Evolutionary conservation across 2,888 invertebrate species (phyloP).

Genomic region (Chelonus formosanus): DNA sequence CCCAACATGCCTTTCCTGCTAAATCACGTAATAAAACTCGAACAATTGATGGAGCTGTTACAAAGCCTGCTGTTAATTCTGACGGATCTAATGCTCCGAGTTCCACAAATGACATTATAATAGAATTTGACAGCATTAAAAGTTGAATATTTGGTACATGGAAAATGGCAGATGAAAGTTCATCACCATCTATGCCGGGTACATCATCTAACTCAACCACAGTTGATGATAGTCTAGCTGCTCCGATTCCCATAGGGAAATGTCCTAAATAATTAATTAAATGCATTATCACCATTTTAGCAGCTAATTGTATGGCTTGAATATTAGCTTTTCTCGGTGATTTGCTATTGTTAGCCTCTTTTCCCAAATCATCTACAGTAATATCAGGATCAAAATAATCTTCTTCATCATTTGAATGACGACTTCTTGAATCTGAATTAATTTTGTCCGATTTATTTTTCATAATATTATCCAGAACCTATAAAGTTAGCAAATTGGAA

Average conservation of each 20-base stretch:
- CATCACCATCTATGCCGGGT: conserved; percentile 75
- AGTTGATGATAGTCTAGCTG: conserved; percentile 86
- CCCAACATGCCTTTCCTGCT: conserved; percentile 96
- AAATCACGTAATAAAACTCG: conserved; percentile 88
- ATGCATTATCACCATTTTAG: conserved; percentile 79
- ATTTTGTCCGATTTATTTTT: conserved; percentile 54
- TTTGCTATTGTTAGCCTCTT: conserved; percentile 62
- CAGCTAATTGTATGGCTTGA: conserved; percentile 70
- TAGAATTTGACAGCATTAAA: conserved; percentile 83
- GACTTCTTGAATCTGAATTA: conserved; percentile 43
- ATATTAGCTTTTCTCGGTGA: conserved; percentile 55
- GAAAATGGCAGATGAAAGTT: conserved; percentile 83
- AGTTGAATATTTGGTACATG: conserved; percentile 84
- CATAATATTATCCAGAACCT: conserved; percentile 61
- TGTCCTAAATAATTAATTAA: conserved; percentile 92
- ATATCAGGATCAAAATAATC: conserved; percentile 78
- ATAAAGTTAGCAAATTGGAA: not conserved
- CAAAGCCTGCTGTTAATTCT: conserved; percentile 70
- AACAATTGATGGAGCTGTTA: conserved; percentile 67
- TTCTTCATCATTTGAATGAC: conserved; percentile 65
- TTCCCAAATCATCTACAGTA: conserved; percentile 74
- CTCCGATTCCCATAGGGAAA: conserved; percentile 91
- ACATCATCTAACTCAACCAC: conserved; percentile 94
- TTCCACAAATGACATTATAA: conserved; percentile 89
- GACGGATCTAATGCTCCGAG: conserved; percentile 85